Evolutionary conservation across 2,797 vertebrate genomes (phyloP).

Genomic region (Macropus fuliginosus): DNA sequence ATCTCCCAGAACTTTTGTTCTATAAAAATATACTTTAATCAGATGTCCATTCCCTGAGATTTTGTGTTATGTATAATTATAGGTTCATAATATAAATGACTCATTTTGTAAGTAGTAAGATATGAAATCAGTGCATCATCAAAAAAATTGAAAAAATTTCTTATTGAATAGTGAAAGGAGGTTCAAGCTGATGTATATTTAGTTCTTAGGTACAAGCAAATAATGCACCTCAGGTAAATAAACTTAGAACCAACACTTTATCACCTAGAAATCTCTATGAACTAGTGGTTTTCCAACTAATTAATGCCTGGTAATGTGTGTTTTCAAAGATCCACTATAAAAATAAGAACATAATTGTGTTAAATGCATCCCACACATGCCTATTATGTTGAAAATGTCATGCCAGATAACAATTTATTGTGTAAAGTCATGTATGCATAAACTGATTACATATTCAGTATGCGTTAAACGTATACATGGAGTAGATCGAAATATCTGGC

Average conservation of each 20-base stretch:
- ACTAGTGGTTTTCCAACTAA: conserved; percentile 26
- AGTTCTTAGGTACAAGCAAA: conserved; percentile 44
- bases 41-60: conserved; percentile 50
- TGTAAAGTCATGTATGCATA: background rate
- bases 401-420: background rate
- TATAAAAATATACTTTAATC: conserved; percentile 55
- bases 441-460: background rate
- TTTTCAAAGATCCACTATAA: conserved; percentile 22
- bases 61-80: background rate
- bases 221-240: background rate
- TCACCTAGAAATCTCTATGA: conserved; percentile 48
- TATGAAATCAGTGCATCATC: background rate
- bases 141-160: conserved; percentile 34
- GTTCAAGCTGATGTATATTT: conserved; percentile 27
- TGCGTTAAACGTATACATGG: background rate
- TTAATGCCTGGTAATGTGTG: background rate
- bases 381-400: background rate
- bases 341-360: background rate
- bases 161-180: conserved; percentile 20
- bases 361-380: background rate
- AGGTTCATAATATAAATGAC: conserved; percentile 47
- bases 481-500: background rate
- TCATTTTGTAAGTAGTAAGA: background rate
- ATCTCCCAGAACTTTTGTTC: conserved; percentile 45
- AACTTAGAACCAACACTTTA: conserved; percentile 17